phyloP scores from a whole-genome alignment of 2,797 vertebrate genomes.

The Gallirallus australis region DNA sequence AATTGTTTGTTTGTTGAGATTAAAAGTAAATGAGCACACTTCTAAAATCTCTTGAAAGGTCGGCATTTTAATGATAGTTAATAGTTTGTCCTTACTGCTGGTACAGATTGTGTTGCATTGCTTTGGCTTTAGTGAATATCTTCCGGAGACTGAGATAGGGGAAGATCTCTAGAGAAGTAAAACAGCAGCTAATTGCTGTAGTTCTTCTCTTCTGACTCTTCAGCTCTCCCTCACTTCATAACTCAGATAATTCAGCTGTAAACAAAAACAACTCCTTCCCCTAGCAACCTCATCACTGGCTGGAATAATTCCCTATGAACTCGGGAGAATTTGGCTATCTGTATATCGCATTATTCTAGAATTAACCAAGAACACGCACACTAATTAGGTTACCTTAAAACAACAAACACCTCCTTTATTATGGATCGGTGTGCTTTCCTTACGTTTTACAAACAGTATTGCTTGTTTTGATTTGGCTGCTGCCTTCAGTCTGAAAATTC shows the following conservation, averaged over 20 bases:
- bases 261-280: constrained; percentile 28
- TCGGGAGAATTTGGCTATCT: background rate
- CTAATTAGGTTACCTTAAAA: background rate
- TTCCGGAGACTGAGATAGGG: background rate
- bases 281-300: constrained; percentile 2
- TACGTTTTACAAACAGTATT: background rate
- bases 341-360: background rate
- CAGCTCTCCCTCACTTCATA: background rate
- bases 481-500: background rate
- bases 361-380: background rate
- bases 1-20: background rate
- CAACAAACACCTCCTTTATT: background rate
- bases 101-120: background rate
- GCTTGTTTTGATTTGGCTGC: background rate
- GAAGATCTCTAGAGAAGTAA: background rate
- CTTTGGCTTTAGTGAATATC: background rate
- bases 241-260: background rate
- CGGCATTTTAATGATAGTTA: background rate
- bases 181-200: background rate
- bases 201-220: constrained; percentile 18
- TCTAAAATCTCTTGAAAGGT: background rate
- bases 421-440: background rate
- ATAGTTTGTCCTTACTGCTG: background rate
- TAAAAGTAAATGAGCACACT: background rate
- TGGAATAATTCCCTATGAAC: background rate